Evolutionary conservation across 92 coral and sea anemone genomes (phyloP).

Genomic region (Porites lobata): DNA sequence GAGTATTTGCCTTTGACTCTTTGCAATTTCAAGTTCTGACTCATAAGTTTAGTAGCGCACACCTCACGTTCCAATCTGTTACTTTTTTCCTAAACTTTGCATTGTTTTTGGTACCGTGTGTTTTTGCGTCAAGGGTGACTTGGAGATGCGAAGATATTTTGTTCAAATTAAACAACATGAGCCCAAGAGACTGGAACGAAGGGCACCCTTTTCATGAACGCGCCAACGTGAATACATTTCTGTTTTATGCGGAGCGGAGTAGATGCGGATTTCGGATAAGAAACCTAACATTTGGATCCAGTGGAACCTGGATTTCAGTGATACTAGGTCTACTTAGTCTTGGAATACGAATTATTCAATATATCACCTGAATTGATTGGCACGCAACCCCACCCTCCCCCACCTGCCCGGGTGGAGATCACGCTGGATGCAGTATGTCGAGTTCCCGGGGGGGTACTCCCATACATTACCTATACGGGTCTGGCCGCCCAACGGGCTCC

Average conservation of each 20-base stretch:
- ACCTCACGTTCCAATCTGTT: not conserved
- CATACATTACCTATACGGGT: too few relatives aligned
- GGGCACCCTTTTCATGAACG: constrained; percentile 23
- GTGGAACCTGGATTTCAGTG: constrained; percentile 18
- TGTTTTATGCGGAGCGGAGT: constrained; percentile 16
- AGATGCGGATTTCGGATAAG: constrained; percentile 11
- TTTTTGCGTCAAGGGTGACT: constrained; percentile 5
- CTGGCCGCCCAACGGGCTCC: too few relatives aligned
- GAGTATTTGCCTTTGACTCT: constrained; percentile 16
- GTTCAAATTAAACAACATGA: not conserved
- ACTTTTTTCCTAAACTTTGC: not conserved
- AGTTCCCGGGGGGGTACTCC: too few relatives aligned
- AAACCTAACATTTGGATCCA: constrained; percentile 6
- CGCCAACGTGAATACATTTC: not conserved
- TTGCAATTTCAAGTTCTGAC: not conserved
- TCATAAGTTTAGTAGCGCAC: constrained; percentile 1
- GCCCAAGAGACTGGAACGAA: not conserved
- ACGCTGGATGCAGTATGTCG: too few relatives aligned
- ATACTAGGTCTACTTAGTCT: constrained; percentile 13
- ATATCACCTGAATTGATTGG: not conserved
- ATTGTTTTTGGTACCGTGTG: not conserved
- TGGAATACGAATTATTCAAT: constrained; percentile 7
- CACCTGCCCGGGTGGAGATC: too few relatives aligned
- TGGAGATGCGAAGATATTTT: not conserved
- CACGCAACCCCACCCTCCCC: too few relatives aligned